Evolutionary conservation across 2,797 vertebrate species (phyloP).

Genomic region (Stomatorhinus walkeri): DNA sequence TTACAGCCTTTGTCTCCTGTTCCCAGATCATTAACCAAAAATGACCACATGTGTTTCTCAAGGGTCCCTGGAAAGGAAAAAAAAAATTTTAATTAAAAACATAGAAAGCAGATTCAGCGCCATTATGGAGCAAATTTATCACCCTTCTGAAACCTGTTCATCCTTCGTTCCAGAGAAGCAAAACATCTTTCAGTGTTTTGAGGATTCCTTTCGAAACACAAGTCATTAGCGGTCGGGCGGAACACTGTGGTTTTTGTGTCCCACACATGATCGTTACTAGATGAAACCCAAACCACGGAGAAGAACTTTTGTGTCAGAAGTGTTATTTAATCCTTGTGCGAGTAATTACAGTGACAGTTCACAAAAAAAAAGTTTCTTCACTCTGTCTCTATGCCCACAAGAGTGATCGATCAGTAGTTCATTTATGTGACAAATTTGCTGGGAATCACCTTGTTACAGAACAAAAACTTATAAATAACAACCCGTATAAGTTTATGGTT

Average conservation of each 20-base stretch:
- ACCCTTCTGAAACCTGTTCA: background rate
- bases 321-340: background rate
- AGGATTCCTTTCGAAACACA: constrained; percentile 1
- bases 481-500: background rate
- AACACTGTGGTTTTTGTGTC: constrained; percentile 10
- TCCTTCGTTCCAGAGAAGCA: background rate
- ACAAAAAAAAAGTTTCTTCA: background rate
- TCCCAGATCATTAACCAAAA: constrained; percentile 99
- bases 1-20: constrained; percentile 86
- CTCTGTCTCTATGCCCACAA: background rate
- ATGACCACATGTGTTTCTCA: constrained; percentile 93
- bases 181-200: constrained; percentile 6
- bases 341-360: background rate
- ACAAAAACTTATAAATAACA: background rate
- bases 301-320: constrained; percentile 17
- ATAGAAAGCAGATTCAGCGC: background rate
- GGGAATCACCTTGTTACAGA: background rate
- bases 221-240: background rate
- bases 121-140: background rate
- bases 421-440: background rate
- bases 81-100: constrained; percentile 4
- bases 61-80: constrained; percentile 72
- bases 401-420: background rate
- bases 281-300: constrained; percentile 6
- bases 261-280: background rate